phyloP scores from a whole-genome alignment of 1,140 invertebrate genomes.

The Nymphalis io region DNA sequence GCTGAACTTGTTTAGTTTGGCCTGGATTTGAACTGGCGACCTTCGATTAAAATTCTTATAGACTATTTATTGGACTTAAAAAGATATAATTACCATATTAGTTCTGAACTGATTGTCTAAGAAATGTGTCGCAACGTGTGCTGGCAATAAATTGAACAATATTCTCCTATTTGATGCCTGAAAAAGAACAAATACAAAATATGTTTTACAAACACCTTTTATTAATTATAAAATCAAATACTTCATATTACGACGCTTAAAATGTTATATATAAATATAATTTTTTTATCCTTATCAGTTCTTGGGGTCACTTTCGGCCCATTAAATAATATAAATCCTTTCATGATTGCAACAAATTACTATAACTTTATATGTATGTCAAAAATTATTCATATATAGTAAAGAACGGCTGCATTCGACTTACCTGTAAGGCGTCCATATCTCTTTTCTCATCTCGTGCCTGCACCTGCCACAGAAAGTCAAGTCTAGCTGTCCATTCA shows the following conservation, averaged over 20 bases:
- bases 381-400: too few species aligned
- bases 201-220: not conserved
- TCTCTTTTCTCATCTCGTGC: constrained; percentile 94
- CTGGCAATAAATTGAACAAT: constrained; percentile 95
- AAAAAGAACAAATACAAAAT: constrained; percentile 35
- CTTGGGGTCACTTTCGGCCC: too few species aligned
- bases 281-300: too few species aligned
- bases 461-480: constrained; percentile 93
- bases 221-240: not conserved
- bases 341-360: too few species aligned
- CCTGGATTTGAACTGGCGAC: too few species aligned
- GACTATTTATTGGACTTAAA: too few species aligned
- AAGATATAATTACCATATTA: constrained; percentile 86
- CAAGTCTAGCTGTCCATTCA: constrained; percentile 91
- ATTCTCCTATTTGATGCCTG: constrained; percentile 90
- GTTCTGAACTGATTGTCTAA: constrained; percentile 93
- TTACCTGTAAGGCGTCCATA: constrained; percentile 90
- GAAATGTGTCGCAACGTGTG: constrained; percentile 96
- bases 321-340: too few species aligned
- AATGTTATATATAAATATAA: too few species aligned
- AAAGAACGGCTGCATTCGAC: not conserved
- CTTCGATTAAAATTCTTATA: too few species aligned
- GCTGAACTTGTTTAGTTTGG: too few species aligned
- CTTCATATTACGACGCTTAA: not conserved
- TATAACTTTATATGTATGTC: too few species aligned